Conservation (phyloP, 1,140 invertebrate genomes). For the Agrilus planipennis region DNA sequence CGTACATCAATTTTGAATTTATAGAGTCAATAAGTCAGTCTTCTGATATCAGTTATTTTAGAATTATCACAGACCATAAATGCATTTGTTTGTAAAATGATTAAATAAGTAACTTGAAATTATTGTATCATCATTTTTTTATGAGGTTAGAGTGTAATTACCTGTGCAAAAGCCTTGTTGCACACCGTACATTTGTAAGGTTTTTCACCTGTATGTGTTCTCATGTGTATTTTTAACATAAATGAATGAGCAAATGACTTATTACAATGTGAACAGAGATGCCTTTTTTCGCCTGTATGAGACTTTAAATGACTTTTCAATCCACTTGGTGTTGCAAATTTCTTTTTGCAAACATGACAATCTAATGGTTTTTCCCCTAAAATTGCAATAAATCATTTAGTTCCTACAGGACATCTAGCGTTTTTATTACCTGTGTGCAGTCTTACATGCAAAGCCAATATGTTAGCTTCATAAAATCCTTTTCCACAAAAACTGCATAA, state of each 20-base stretch:
- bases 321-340: constrained; percentile 32
- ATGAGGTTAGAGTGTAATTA: constrained; percentile 15
- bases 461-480: constrained; percentile 19
- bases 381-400: too few relatives aligned
- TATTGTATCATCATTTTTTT: too few relatives aligned
- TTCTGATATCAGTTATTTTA: too few relatives aligned
- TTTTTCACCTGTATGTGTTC: constrained; percentile 25
- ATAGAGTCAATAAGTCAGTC: too few relatives aligned
- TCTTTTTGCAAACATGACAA: constrained; percentile 33
- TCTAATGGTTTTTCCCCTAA: constrained; percentile 38
- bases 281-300: constrained; percentile 32
- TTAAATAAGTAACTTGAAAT: too few relatives aligned
- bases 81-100: too few relatives aligned
- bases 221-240: constrained; percentile 26
- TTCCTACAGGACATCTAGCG: too few relatives aligned
- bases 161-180: constrained; percentile 13
- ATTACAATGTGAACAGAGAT: constrained; percentile 22
- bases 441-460: constrained; percentile 19
- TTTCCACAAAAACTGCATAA: constrained; percentile 24
- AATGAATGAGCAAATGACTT: constrained; percentile 27
- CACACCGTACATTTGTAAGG: constrained; percentile 23
- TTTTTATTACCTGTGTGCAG: constrained; percentile 19
- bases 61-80: too few relatives aligned
- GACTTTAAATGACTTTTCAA: constrained; percentile 32
- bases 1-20: too few relatives aligned